Percentiles rank a stretch among this genome's conserved stretches.
Conservation (phyloP, 1,140 invertebrate species). For the Bemisia tabaci region DNA sequence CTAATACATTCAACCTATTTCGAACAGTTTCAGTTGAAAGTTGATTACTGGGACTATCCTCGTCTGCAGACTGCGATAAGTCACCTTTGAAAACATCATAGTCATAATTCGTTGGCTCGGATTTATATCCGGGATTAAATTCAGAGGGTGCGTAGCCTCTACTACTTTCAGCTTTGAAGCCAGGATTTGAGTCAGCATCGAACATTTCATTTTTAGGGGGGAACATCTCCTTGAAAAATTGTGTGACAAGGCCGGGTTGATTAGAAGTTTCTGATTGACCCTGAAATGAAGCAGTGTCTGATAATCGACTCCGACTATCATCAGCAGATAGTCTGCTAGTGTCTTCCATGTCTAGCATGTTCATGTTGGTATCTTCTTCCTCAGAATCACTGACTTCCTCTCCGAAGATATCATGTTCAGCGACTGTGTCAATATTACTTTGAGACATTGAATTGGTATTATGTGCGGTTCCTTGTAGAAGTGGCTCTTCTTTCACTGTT, state of each 20-base stretch:
- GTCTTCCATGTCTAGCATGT: conserved; percentile 64
- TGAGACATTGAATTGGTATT: conserved; percentile 3
- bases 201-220: conserved; percentile 22
- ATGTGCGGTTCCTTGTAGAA: conserved; percentile 17
- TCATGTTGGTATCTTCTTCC: conserved; percentile 48
- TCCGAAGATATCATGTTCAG: conserved; percentile 77
- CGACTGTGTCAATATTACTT: conserved; percentile 22
- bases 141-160: neutral
- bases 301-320: conserved; percentile 57
- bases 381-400: conserved; percentile 71
- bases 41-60: neutral
- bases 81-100: conserved; percentile 14
- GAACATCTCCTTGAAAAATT: conserved; percentile 43
- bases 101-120: conserved; percentile 9
- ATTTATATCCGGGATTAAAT: neutral
- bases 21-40: conserved; percentile 18
- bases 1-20: conserved; percentile 30
- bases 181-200: neutral
- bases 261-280: conserved; percentile 6
- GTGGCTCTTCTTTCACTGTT: conserved; percentile 22
- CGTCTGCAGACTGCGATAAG: conserved; percentile 2
- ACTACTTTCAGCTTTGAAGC: neutral
- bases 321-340: conserved; percentile 56
- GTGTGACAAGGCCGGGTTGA: conserved; percentile 31
- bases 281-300: conserved; percentile 56